Evolutionary conservation across 35 echinoderm and acorn worm species (phyloP).

Genomic region (Heliocidaris tuberculata): DNA sequence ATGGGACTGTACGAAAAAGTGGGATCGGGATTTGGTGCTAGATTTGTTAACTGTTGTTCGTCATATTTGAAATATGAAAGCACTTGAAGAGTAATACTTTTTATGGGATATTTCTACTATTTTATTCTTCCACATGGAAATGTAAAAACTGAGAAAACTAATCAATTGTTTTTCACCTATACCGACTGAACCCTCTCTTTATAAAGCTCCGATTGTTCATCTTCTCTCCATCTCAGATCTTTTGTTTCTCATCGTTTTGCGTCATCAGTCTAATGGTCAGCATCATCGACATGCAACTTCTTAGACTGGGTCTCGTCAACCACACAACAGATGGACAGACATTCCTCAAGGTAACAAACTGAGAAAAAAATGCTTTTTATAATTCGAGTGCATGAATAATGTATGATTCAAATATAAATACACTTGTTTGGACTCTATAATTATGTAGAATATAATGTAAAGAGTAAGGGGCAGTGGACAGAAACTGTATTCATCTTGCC

Average conservation of each 20-base stretch:
- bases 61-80: neutral
- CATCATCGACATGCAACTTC: constrained; percentile 64
- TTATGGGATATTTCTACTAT: neutral
- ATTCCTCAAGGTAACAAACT: constrained; percentile 57
- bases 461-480: no score
- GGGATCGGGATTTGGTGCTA: no score
- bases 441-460: no score
- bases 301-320: constrained; percentile 73
- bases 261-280: constrained; percentile 58
- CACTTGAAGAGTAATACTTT: neutral
- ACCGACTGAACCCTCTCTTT: neutral
- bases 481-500: no score
- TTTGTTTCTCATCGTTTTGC: constrained; percentile 71
- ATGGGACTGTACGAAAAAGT: no score
- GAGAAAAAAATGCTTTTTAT: neutral
- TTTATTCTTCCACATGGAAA: neutral
- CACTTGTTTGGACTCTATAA: no score
- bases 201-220: neutral
- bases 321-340: constrained; percentile 79
- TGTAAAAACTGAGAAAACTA: neutral
- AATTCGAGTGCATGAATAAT: no score
- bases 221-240: constrained; percentile 50
- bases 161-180: neutral
- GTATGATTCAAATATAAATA: no score
- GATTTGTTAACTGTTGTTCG: no score